These are phyloP conservation scores for Tenthredo distinguenda DNA, from an alignment of 2,888 invertebrate genomes.

Conservation along the genomic window DNA sequence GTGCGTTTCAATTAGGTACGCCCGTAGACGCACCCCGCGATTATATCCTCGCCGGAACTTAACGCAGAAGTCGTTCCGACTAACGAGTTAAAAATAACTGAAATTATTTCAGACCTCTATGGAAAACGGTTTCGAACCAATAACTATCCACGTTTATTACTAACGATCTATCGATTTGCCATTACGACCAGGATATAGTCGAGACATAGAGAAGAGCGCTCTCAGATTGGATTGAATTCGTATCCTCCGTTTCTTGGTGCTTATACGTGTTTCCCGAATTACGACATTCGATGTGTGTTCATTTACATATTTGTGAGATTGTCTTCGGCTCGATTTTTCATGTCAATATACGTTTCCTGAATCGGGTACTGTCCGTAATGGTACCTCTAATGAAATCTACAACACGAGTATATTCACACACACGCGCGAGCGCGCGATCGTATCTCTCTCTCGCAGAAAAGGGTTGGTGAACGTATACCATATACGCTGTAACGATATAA, in stretches of 20 bases:
- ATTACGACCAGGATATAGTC: background rate
- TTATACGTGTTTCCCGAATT: background rate
- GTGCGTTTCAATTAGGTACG: background rate
- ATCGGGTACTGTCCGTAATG: background rate
- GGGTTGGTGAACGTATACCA: background rate
- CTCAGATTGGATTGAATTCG: background rate
- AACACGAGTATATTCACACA: background rate
- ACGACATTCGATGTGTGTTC: too few relatives aligned
- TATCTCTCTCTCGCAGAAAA: slow-evolving; percentile 4
- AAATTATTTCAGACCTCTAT: background rate
- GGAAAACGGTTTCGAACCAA: background rate
- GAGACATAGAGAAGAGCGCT: background rate
- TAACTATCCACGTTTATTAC: background rate
- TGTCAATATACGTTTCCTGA: background rate
- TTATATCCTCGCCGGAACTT: background rate
- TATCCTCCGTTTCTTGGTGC: background rate
- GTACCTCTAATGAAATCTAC: background rate
- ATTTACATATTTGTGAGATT: too few relatives aligned
- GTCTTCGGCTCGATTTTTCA: too few relatives aligned
- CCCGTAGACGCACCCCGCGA: background rate
- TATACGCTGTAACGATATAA: slow-evolving; percentile 14
- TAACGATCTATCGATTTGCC: background rate
- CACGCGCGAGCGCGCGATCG: background rate
- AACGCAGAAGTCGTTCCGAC: background rate
- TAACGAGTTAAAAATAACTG: background rate